Conservation (phyloP, 1,140 invertebrate genomes). For the Neotoxoptera formosana region DNA sequence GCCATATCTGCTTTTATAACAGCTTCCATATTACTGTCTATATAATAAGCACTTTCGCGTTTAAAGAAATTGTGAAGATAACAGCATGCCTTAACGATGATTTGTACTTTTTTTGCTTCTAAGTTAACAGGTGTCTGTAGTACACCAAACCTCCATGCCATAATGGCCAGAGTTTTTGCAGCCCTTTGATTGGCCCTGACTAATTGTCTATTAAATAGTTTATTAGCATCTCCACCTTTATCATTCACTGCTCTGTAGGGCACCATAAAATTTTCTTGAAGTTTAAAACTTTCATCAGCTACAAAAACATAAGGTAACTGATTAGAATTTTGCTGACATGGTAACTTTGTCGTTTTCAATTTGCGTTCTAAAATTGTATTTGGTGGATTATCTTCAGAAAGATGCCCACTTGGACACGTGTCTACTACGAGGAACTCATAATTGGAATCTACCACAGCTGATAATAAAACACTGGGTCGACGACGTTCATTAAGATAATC, state of each 20-base stretch:
- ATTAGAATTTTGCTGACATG: conserved; percentile 13
- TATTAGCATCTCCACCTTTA: conserved; percentile 35
- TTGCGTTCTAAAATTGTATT: conserved; percentile 57
- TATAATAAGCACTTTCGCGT: conserved; percentile 45
- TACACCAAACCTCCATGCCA: conserved; percentile 59
- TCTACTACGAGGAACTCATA: conserved; percentile 61
- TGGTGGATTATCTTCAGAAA: conserved; percentile 62
- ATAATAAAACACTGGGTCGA: conserved; percentile 63
- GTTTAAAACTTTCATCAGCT: conserved; percentile 50
- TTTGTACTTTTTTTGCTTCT: conserved; percentile 59
- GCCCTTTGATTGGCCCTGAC: conserved; percentile 63
- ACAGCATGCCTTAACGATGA: conserved; percentile 58
- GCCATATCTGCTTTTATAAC: conserved; percentile 54
- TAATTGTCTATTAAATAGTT: conserved; percentile 64
- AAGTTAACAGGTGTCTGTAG: conserved; percentile 59
- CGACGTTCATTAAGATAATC: conserved; percentile 65
- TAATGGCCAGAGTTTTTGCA: conserved; percentile 65
- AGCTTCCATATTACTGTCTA: conserved; percentile 55
- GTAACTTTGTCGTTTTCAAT: conserved; percentile 15
- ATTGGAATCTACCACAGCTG: conserved; percentile 64
- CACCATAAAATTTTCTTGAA: conserved; percentile 53
- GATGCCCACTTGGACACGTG: conserved; percentile 60
- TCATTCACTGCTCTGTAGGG: conserved; percentile 46
- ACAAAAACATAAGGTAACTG: conserved; percentile 56
- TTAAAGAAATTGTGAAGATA: conserved; percentile 58